phyloP scores from a whole-genome alignment of 2,797 vertebrate species.

The Hirundo rustica region DNA sequence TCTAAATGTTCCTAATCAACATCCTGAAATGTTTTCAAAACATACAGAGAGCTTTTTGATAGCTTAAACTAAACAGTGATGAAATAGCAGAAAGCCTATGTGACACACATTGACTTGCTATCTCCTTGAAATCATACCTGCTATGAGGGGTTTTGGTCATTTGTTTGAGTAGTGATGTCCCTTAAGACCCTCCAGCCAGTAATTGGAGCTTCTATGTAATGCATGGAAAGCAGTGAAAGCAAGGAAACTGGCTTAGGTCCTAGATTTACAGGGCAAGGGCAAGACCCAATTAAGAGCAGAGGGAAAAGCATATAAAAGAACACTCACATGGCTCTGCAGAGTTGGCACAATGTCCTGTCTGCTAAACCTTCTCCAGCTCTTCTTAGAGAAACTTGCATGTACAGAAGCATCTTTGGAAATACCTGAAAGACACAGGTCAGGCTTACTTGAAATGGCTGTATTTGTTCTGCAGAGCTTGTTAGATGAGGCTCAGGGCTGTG shows the following conservation, averaged over 20 bases:
- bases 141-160: not conserved
- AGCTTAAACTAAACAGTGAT: not conserved
- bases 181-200: not conserved
- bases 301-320: not conserved
- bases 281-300: not conserved
- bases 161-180: not conserved
- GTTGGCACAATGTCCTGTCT: not conserved
- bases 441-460: not conserved
- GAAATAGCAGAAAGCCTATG: not conserved
- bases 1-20: not conserved
- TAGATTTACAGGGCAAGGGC: not conserved
- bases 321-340: not conserved
- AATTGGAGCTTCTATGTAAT: not conserved
- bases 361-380: not conserved
- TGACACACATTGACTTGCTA: not conserved
- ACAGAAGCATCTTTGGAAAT: not conserved
- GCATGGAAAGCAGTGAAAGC: not conserved
- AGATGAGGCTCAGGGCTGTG: not conserved
- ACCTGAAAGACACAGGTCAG: not conserved
- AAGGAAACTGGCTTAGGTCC: not conserved
- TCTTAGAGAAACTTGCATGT: not conserved
- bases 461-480: not conserved
- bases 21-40: constrained; percentile 27
- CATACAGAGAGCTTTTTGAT: not conserved
- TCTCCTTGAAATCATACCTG: not conserved